Evolutionary conservation across 2,888 invertebrate species (phyloP).

Genomic region (Phymatocera aterrima): DNA sequence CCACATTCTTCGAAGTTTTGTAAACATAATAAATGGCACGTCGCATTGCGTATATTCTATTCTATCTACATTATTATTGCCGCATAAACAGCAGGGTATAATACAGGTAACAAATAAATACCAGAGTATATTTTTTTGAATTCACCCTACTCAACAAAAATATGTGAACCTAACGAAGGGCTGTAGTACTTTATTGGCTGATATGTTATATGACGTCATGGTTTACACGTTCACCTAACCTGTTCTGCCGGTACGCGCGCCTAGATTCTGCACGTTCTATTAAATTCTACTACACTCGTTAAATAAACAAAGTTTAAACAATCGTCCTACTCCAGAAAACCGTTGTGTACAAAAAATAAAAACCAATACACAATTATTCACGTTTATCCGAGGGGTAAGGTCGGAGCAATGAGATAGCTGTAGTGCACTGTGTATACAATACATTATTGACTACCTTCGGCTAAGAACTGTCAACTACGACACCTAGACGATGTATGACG

Average conservation of each 20-base stretch:
- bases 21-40: conserved; percentile 12
- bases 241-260: conserved; percentile 60
- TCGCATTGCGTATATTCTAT: neutral
- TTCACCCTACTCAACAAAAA: conserved; percentile 29
- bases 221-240: conserved; percentile 58
- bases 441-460: conserved; percentile 36
- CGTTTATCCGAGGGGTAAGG: neutral
- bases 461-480: conserved; percentile 38
- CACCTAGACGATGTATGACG: conserved; percentile 2
- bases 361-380: neutral
- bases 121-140: conserved; percentile 24
- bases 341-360: neutral
- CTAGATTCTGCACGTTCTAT: neutral
- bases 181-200: conserved; percentile 26
- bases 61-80: too few species aligned
- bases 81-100: too few species aligned
- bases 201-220: conserved; percentile 29
- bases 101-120: neutral
- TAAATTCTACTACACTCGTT: neutral
- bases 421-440: neutral
- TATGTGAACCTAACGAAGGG: conserved; percentile 40
- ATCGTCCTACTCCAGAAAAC: neutral
- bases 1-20: neutral
- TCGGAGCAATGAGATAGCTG: neutral
- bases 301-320: neutral